phyloP scores from a whole-genome alignment of 2,888 invertebrate species.

The Byasa hedistus region DNA sequence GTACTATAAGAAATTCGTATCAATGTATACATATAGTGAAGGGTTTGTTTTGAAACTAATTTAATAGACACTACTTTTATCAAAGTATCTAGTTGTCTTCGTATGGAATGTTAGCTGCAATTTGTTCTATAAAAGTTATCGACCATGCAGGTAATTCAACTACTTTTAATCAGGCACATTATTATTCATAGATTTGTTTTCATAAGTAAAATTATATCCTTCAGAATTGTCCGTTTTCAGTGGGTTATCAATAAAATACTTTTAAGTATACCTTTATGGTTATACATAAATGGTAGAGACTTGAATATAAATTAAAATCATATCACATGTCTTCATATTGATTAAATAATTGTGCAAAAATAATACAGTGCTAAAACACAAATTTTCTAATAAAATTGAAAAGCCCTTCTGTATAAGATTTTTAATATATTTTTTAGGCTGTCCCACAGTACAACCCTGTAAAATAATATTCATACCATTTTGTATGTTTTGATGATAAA shows the following conservation, averaged over 20 bases:
- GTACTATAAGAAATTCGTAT: conserved; percentile 64
- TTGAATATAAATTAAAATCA: not conserved
- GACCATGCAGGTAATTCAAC: conserved; percentile 62
- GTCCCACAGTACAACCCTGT: not conserved
- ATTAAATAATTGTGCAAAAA: conserved; percentile 59
- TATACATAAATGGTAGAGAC: not conserved
- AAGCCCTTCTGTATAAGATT: conserved; percentile 40
- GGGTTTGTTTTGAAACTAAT: conserved; percentile 54
- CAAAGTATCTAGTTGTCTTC: conserved; percentile 53
- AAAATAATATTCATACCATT: not conserved
- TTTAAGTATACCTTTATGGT: not conserved
- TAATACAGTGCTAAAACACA: conserved; percentile 70
- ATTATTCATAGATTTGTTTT: no score
- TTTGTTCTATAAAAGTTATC: conserved; percentile 74
- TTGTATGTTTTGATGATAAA: conserved; percentile 9
- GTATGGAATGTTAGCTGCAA: conserved; percentile 76
- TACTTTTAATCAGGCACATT: not conserved
- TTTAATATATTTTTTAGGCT: conserved; percentile 19
- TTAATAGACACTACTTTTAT: conserved; percentile 60
- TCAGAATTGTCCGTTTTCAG: not conserved
- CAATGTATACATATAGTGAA: conserved; percentile 49
- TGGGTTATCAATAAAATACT: not conserved
- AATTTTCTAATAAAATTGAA: conserved; percentile 47
- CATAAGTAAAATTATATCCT: no score
- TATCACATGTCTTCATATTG: not conserved